Percentiles rank a stretch among this genome's conserved stretches.
Evolutionary conservation across 2,113 vertebrate genomes (phyloP).

Genomic region (Eudyptes chrysolophus): DNA sequence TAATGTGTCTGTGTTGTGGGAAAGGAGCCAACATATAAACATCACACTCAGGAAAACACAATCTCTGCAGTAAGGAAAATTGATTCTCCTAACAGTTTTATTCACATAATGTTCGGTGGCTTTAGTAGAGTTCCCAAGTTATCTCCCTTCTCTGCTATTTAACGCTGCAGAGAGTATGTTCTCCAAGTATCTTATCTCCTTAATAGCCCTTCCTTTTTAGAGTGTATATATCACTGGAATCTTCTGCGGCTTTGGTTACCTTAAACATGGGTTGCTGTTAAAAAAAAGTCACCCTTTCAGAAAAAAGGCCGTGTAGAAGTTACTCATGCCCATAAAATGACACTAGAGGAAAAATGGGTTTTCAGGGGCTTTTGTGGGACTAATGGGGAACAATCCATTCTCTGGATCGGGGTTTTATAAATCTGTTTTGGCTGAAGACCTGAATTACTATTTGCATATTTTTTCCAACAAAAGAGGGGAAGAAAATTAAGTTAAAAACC

Average conservation of each 20-base stretch:
- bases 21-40: background rate
- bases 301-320: background rate
- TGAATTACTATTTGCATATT: background rate
- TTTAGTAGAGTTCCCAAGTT: slow-evolving; percentile 11
- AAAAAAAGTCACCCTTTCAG: background rate
- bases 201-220: slow-evolving; percentile 34
- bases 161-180: background rate
- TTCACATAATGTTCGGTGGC: slow-evolving; percentile 1
- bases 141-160: slow-evolving; percentile 28
- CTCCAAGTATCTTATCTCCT: slow-evolving; percentile 40
- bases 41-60: slow-evolving; percentile 19
- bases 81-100: slow-evolving; percentile 32
- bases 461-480: background rate
- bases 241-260: background rate
- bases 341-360: background rate
- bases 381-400: background rate
- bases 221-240: slow-evolving; percentile 3
- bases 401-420: background rate
- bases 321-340: background rate
- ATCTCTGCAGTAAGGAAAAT: slow-evolving; percentile 2
- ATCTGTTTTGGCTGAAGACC: background rate
- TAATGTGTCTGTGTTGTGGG: background rate
- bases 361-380: background rate
- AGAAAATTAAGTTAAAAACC: background rate
- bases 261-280: background rate